These are phyloP conservation scores for Enteromius thamalakanensis DNA, from an alignment of 2,797 vertebrate genomes.

Conservation along the genomic window DNA sequence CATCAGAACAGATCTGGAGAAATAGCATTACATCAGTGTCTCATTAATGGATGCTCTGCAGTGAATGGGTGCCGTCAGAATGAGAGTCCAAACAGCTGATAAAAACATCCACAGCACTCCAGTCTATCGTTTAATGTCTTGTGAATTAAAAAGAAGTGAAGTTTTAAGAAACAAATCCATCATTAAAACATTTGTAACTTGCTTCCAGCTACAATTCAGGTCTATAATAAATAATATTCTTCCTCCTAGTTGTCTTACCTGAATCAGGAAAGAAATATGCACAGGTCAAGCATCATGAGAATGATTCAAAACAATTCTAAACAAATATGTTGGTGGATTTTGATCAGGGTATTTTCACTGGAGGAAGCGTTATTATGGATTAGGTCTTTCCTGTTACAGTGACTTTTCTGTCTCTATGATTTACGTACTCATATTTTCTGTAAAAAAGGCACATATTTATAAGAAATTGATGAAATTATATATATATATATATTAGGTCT, in stretches of 20 bases:
- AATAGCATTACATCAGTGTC: not conserved
- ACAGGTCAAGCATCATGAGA: not conserved
- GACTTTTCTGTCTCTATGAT: no score
- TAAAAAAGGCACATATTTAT: no score
- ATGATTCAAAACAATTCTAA: not conserved
- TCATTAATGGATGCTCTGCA: not conserved
- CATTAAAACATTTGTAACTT: not conserved
- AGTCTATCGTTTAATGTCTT: not conserved
- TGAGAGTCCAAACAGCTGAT: not conserved
- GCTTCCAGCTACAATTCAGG: not conserved
- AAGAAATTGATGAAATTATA: no score
- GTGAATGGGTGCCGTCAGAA: slow-evolving; percentile 5
- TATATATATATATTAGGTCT: no score
- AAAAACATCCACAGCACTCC: not conserved
- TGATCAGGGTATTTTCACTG: not conserved
- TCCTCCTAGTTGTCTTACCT: not conserved
- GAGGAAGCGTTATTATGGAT: not conserved
- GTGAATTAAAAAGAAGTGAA: not conserved
- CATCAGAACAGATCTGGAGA: not conserved
- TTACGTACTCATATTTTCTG: no score
- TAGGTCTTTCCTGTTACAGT: not conserved
- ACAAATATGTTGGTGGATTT: not conserved
- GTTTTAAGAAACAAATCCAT: not conserved
- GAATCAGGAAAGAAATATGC: not conserved
- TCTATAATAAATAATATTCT: not conserved